Base-by-base conservation (phyloP, 2,888 invertebrate species). In the Therioaphis trifolii region DNA sequence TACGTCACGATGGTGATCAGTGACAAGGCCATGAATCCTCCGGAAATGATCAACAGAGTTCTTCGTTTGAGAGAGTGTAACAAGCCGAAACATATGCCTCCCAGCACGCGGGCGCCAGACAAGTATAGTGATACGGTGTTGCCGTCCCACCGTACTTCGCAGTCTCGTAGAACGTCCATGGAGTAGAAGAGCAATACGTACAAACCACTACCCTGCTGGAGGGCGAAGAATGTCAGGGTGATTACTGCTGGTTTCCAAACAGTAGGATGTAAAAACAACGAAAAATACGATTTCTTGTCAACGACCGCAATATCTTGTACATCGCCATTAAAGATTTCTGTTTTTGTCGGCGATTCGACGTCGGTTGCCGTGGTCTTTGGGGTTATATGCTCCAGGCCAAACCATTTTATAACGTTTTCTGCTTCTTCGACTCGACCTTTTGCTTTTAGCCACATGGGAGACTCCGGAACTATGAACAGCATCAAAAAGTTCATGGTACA, bases 371-470 rank as follows among this genome's bases (percentile, higher is more conserved):
- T 21, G 24, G 24, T 24, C 12, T 7, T 3, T 21, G 55, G 55
- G 11, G 58, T 7, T 12, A 46, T 4, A 1, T 21, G 24, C 35
- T 35, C 35, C 35, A 58, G 1, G 43, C 69, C 43, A 5, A 69
- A 43, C 69, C 69, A 69, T 4, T 43, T 35, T 2, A 21, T 40
- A 12, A 40, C 69, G 18, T 11, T 18, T 3, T 40, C 21, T 12
- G 84, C 74, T 68, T 68, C 21, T 11, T 55, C 46, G 21, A 2
- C 24, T 14, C 76, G 52, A 9, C 76, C 66, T 21, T 46, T 72
- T 29, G 75, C 63, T n/a, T 55, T 55, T 0, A 84, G 69, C 84
- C 84, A 84, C 24, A 84, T 21, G 15, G 84, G 84, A 21, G 84
- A 55, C 76, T 84, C 84, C 55, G 84, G 84, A 15, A 84, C 14